A percentile compares a stretch with the other conserved stretches of the same genome.
These are phyloP conservation scores for Scaeva pyrastri DNA, from an alignment of 2,888 invertebrate genomes.

Conservation along the genomic window DNA sequence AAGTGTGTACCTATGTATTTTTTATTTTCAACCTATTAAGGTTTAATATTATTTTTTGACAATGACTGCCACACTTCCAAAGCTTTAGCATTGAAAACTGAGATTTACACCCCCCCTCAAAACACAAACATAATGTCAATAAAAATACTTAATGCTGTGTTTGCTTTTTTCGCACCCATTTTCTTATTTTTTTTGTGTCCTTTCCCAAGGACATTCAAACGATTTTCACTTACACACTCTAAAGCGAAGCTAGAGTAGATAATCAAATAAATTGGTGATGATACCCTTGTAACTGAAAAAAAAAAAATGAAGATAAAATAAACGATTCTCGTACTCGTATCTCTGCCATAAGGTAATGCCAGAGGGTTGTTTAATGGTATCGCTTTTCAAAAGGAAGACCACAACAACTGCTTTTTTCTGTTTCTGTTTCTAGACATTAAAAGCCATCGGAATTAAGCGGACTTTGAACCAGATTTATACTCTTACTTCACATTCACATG, in stretches of 20 bases:
- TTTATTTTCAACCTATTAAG: no score
- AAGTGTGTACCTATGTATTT: no score
- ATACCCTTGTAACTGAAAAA: slow-evolving; percentile 21
- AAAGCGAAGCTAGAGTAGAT: neutral
- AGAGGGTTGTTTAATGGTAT: neutral
- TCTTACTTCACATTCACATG: neutral
- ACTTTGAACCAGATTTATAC: neutral
- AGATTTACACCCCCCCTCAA: no score
- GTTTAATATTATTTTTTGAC: no score
- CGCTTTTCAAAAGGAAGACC: neutral
- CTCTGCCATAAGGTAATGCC: neutral
- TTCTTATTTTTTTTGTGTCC: neutral
- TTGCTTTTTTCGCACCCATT: neutral
- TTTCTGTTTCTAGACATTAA: neutral
- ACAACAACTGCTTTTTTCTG: neutral
- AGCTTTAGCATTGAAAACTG: no score
- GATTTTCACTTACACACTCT: slow-evolving; percentile 3
- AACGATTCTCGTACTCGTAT: slow-evolving; percentile 39
- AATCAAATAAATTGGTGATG: slow-evolving; percentile 31
- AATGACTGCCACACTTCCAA: no score
- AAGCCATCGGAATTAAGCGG: neutral
- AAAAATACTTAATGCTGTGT: neutral
- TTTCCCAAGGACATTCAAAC: slow-evolving; percentile 22
- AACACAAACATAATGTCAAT: no score
- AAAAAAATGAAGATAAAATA: slow-evolving; percentile 37